These are phyloP conservation scores for Apodemia zela DNA, from an alignment of 2,888 invertebrate species.

Conservation along the genomic window DNA sequence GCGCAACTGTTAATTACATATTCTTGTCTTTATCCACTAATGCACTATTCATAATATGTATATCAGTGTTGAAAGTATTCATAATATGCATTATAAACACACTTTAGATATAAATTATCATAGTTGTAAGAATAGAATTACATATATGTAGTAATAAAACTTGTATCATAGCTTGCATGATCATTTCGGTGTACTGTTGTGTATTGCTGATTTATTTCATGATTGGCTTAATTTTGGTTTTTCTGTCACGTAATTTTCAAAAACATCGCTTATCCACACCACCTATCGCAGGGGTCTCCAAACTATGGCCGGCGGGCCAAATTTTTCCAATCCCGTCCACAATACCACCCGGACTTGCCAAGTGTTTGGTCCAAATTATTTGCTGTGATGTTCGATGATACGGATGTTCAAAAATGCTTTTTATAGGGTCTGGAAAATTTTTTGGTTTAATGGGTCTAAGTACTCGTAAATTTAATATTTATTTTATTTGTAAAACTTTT, in stretches of 20 bases:
- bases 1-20: no score
- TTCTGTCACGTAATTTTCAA: constrained; percentile 51
- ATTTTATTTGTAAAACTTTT: no score
- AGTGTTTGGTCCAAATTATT: no score
- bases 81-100: background rate
- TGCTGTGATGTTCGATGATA: no score
- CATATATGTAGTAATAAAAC: background rate
- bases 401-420: no score
- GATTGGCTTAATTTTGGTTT: constrained; percentile 56
- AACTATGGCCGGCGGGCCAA: background rate
- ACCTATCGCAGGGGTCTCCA: constrained; percentile 31
- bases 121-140: constrained; percentile 18
- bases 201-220: constrained; percentile 66
- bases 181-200: constrained; percentile 45
- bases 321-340: background rate
- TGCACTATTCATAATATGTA: no score
- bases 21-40: no score
- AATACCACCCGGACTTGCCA: no score
- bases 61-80: no score
- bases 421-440: no score
- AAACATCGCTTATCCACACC: constrained; percentile 57
- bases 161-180: constrained; percentile 37
- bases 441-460: no score
- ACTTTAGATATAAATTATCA: constrained; percentile 16
- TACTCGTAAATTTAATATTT: no score